Evolutionary conservation across 2,113 vertebrate species (phyloP).

Genomic region (Struthio camelus): DNA sequence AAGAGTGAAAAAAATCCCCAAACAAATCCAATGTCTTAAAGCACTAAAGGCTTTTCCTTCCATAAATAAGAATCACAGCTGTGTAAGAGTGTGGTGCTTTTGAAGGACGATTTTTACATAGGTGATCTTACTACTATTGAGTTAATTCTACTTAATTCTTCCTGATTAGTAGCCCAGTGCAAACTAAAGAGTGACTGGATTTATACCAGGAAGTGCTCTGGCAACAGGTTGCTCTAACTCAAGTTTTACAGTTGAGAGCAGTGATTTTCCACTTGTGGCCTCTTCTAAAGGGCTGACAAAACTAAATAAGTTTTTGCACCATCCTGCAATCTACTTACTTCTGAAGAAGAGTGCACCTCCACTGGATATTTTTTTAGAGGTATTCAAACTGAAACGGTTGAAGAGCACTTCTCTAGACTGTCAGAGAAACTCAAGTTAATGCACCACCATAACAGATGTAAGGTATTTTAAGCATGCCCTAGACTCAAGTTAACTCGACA

Average conservation of each 20-base stretch:
- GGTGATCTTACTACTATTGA: background rate
- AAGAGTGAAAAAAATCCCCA: slow-evolving; percentile 22
- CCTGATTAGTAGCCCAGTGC: background rate
- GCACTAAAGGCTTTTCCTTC: background rate
- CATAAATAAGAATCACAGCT: background rate
- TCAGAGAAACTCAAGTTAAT: background rate
- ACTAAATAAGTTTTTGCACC: background rate
- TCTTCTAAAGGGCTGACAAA: background rate
- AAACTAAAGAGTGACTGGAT: background rate
- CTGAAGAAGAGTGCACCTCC: background rate
- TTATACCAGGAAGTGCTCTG: background rate
- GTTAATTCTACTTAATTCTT: background rate
- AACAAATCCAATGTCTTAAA: slow-evolving; percentile 9
- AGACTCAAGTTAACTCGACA: background rate
- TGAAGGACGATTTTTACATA: background rate
- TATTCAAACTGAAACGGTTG: background rate
- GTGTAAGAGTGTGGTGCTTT: background rate
- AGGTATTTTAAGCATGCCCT: background rate
- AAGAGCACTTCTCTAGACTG: background rate
- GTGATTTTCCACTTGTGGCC: background rate
- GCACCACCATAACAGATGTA: background rate
- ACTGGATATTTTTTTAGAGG: background rate
- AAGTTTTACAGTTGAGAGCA: background rate
- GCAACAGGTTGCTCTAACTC: background rate
- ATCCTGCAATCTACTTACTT: background rate